These are phyloP conservation scores for Karalla daura DNA, from an alignment of 2,797 vertebrate genomes.

Conservation along the genomic window DNA sequence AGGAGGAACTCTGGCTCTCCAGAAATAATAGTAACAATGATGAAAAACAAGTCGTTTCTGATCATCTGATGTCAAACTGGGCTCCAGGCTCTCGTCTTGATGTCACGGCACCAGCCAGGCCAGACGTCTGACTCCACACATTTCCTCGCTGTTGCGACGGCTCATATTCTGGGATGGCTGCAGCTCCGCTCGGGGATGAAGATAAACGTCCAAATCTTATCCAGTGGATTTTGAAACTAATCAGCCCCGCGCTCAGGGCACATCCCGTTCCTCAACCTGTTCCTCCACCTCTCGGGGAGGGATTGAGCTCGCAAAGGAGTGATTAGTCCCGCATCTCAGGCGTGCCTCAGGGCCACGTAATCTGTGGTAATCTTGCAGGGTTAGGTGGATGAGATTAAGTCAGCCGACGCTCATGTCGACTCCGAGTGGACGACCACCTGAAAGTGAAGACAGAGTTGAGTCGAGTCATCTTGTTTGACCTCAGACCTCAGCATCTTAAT, in stretches of 20 bases:
- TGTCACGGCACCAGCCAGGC: conserved; percentile 16
- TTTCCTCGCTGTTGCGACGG: neutral
- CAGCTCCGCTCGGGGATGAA: neutral
- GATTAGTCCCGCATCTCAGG: conserved; percentile 66
- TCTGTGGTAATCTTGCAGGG: conserved; percentile 73
- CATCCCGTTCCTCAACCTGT: conserved; percentile 39
- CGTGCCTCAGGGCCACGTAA: conserved; percentile 59
- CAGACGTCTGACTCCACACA: neutral
- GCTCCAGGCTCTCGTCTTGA: neutral
- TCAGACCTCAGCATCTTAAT: neutral
- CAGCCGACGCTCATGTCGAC: conserved; percentile 9
- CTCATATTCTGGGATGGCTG: neutral
- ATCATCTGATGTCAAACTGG: neutral
- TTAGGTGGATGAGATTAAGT: conserved; percentile 68
- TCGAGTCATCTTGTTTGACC: conserved; percentile 49
- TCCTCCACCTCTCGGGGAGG: conserved; percentile 37
- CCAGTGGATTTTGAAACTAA: conserved; percentile 42
- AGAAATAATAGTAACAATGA: conserved; percentile 5
- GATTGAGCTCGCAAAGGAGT: conserved; percentile 30
- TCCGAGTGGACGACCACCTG: conserved; percentile 55
- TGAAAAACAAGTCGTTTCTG: too few species aligned
- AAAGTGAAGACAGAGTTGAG: conserved; percentile 27
- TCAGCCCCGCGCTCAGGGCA: conserved; percentile 20
- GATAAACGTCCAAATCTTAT: conserved; percentile 47
- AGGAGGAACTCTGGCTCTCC: conserved; percentile 29